Evolutionary conservation across 1,140 invertebrate species (phyloP), one percentile per base, ranked within the genome.

Genomic region (Tribolium madens): DNA sequence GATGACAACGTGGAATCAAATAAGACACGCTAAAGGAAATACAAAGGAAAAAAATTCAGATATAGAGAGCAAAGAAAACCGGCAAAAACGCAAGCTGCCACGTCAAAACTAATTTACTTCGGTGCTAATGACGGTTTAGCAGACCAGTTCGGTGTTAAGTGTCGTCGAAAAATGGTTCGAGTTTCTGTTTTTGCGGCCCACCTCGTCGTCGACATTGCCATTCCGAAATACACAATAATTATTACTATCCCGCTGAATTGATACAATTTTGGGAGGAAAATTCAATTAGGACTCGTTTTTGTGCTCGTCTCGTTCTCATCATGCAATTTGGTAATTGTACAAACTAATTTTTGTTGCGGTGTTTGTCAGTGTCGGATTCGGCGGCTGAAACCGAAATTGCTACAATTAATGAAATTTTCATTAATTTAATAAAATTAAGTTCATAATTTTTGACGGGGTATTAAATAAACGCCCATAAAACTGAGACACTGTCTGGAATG

Each of bases 281-380:
- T 64, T 33, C 31, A 64, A 64, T 64, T 64, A 64, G 57, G 57
- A 26, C 9, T 33, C 15, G 21, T 31, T 64, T 64, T 64, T 64
- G 57, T 64, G 57, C 31, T 64, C 26, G 21, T 64, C 26, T 64
- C 57, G 57, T 64, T 64, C 57, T 33, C 57, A 64, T 64, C 57
- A 64, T 64, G 57, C 57, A 64, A 64, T 64, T 64, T 64, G 26
- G 26, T 64, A 64, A 64, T 64, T 64, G 57, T 64, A 33, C 57
- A 64, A 64, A 64, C 57, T 64, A 64, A 64, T 64, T 64, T 64
- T 64, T 64, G 57, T 64, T 64, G 57, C 10, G 57, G 57, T 64
- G 26, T 64, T 64, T 64, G 57, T 64, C 57, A 64, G 57, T 64
- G 57, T 64, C 57, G 57, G 57, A 64, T 64, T 64, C 57, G 31